These are phyloP conservation scores for Progne subis DNA, from an alignment of 2,113 vertebrate species.

Conservation along the genomic window DNA sequence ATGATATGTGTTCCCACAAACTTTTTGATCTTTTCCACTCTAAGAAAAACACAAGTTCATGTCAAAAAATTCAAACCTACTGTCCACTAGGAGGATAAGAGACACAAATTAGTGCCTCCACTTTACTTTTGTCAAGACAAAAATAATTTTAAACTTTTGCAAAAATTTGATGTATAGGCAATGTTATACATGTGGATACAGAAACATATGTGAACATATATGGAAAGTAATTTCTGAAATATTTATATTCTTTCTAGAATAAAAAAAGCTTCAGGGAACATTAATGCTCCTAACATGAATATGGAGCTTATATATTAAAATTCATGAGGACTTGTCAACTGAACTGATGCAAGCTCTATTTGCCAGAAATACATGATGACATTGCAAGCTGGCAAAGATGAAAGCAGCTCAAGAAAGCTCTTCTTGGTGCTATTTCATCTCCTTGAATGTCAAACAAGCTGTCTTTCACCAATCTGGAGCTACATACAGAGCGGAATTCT, in stretches of 20 bases:
- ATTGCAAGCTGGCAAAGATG: slow-evolving; percentile 71
- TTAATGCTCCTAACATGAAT: slow-evolving; percentile 66
- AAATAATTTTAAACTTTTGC: not conserved
- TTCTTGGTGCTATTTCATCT: slow-evolving; percentile 65
- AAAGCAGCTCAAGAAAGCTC: slow-evolving; percentile 67
- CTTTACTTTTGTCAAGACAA: not conserved
- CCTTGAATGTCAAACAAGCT: slow-evolving; percentile 68
- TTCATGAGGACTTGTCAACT: slow-evolving; percentile 77
- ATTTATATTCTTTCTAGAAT: slow-evolving; percentile 28
- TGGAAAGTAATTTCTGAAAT: not conserved
- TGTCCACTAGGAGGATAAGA: not conserved
- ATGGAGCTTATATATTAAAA: slow-evolving; percentile 75
- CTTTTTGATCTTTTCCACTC: not conserved
- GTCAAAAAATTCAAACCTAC: not conserved
- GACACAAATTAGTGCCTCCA: not conserved
- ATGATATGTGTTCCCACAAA: not conserved
- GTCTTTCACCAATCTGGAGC: slow-evolving; percentile 66
- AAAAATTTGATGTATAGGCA: not conserved
- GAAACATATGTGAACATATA: not conserved
- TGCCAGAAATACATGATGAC: slow-evolving; percentile 73
- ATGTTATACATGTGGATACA: not conserved
- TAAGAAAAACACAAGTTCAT: not conserved
- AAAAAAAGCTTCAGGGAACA: slow-evolving; percentile 34
- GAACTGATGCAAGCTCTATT: slow-evolving; percentile 74
- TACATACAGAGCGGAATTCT: not conserved